These are phyloP conservation scores for Aplodontia rufa DNA, from an alignment of 2,113 vertebrate genomes.

Conservation along the genomic window DNA sequence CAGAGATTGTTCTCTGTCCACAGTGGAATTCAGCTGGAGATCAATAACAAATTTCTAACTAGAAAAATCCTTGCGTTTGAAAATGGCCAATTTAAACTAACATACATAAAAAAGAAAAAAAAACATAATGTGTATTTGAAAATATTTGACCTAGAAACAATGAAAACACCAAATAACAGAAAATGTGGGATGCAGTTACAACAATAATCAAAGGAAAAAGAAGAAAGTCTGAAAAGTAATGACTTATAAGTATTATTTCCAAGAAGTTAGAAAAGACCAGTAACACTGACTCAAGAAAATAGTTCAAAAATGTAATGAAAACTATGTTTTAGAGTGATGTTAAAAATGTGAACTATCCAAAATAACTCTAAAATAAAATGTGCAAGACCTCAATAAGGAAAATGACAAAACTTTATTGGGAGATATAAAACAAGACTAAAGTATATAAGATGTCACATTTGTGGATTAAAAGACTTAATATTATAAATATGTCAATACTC, in stretches of 20 bases:
- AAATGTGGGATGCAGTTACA: neutral
- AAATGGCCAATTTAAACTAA: constrained; percentile 39
- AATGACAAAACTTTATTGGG: neutral
- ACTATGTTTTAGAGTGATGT: neutral
- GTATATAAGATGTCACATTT: neutral
- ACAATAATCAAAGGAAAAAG: neutral
- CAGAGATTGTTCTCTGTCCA: neutral
- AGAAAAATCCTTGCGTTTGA: constrained; percentile 15
- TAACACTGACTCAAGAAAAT: neutral
- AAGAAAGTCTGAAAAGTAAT: constrained; percentile 11
- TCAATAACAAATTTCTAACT: neutral
- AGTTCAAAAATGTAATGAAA: neutral
- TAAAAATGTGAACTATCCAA: constrained; percentile 16
- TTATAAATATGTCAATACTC: neutral
- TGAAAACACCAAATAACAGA: constrained; percentile 18
- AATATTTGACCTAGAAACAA: constrained; percentile 17
- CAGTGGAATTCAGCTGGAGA: neutral
- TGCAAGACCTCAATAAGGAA: neutral
- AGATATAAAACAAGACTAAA: constrained; percentile 6
- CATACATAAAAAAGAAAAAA: neutral
- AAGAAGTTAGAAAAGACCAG: constrained; percentile 29
- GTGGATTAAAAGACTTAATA: neutral
- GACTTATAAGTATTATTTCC: neutral
- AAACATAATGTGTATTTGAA: neutral
- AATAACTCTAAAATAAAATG: constrained; percentile 7